Evolutionary conservation across 2,797 vertebrate genomes (phyloP).

Genomic region (Pseudomugil gertrudae): DNA sequence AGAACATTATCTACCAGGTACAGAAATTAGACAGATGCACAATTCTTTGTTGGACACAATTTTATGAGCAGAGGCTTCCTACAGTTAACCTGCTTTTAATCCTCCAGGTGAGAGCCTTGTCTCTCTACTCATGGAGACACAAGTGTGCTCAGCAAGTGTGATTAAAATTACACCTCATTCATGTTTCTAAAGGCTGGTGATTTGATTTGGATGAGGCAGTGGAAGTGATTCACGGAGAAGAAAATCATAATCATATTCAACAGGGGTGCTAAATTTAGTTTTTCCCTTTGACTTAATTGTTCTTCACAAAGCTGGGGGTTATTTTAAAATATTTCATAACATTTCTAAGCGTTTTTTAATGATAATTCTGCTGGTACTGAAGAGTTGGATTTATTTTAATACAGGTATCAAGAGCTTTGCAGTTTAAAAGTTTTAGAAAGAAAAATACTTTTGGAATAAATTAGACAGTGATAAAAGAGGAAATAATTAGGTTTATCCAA

Average conservation of each 20-base stretch:
- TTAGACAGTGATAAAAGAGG: neutral
- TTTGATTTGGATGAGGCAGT: conserved; percentile 26
- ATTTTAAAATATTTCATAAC: neutral
- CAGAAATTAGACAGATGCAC: neutral
- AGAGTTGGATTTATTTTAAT: neutral
- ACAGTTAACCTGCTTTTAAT: conserved; percentile 60
- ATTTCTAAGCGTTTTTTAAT: neutral
- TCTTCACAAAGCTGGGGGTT: neutral
- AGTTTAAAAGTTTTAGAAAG: neutral
- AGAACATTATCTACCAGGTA: neutral
- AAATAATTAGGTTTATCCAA: neutral
- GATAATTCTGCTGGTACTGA: neutral
- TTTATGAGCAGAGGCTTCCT: conserved; percentile 39
- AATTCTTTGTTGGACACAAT: conserved; percentile 2
- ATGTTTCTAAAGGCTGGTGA: conserved; percentile 7
- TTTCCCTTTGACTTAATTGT: conserved; percentile 5
- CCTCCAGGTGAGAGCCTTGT: conserved; percentile 37
- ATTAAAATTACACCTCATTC: conserved; percentile 28
- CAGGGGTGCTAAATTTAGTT: neutral
- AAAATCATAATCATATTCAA: conserved; percentile 5
- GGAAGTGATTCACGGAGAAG: conserved; percentile 10
- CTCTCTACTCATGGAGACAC: conserved; percentile 26
- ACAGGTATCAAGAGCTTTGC: neutral
- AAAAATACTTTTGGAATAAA: neutral
- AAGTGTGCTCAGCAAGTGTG: conserved; percentile 33